These are phyloP conservation scores for Diabrotica undecimpunctata DNA, from an alignment of 1,140 invertebrate species.

Conservation along the genomic window DNA sequence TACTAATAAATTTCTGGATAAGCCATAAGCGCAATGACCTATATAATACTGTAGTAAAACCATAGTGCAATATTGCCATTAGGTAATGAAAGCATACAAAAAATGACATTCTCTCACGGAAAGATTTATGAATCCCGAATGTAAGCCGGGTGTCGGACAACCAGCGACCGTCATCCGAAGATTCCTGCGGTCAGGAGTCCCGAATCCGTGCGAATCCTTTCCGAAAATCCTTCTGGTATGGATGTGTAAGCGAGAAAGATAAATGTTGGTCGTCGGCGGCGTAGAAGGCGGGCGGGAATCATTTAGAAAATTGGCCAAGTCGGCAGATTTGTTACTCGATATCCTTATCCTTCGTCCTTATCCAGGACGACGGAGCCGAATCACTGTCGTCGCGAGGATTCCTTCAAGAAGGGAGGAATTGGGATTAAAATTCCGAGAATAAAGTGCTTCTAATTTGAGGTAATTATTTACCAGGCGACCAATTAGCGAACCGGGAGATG, in stretches of 20 bases:
- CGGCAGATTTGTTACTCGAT: constrained; percentile 16
- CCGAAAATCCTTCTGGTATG: constrained; percentile 2
- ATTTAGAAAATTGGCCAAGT: constrained; percentile 17
- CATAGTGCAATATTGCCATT: no score
- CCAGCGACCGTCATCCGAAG: neutral
- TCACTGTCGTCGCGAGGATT: no score
- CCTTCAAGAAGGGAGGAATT: no score
- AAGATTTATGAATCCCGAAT: neutral
- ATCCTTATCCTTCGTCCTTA: neutral
- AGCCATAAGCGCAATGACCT: no score
- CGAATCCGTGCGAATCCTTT: neutral
- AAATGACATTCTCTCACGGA: neutral
- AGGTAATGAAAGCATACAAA: no score
- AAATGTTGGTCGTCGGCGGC: constrained; percentile 9
- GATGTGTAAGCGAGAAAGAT: constrained; percentile 12
- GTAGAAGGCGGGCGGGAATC: constrained; percentile 10
- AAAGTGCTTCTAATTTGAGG: no score
- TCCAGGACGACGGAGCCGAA: neutral
- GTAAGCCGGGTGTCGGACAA: neutral
- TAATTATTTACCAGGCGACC: no score
- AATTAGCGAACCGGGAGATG: no score
- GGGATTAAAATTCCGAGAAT: no score
- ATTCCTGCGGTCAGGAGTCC: neutral
- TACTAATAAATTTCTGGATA: no score
- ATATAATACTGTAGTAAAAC: no score